Percentiles rank a stretch among this genome's conserved stretches.
These are phyloP conservation scores for Oedothorax gibbosus DNA, from an alignment of 1,140 invertebrate genomes.

Conservation along the genomic window DNA sequence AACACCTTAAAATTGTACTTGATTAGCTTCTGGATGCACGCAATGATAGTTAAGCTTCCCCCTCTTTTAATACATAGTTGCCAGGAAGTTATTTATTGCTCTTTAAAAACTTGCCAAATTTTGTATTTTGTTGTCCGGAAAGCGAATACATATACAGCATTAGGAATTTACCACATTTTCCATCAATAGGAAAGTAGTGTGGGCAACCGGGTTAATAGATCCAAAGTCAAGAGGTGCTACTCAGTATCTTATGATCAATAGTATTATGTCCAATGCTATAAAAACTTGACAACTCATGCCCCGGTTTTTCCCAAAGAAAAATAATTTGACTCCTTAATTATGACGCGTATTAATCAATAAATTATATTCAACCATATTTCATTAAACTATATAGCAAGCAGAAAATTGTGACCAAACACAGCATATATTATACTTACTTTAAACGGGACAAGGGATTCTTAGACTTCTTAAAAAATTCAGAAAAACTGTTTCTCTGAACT, in stretches of 20 bases:
- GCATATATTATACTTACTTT: conserved; percentile 24
- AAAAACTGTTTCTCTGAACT: conserved; percentile 19
- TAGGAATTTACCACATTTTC: no score
- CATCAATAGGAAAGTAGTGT: no score
- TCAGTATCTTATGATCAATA: not conserved
- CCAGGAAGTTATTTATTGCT: no score
- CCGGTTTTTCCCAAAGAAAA: not conserved
- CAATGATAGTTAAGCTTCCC: no score
- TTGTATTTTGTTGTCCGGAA: no score
- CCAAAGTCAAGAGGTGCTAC: not conserved
- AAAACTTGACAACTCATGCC: not conserved
- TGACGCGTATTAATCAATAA: not conserved
- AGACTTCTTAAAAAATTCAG: conserved; percentile 28
- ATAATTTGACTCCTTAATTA: not conserved
- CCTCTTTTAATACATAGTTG: no score
- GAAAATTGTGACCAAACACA: not conserved
- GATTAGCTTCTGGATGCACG: no score
- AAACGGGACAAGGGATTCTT: not conserved
- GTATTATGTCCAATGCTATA: not conserved
- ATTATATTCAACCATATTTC: not conserved
- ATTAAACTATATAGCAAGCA: not conserved
- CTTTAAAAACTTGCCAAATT: no score
- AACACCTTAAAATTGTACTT: no score
- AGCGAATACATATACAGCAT: no score
- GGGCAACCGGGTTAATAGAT: no score